Evolutionary conservation across 1,140 invertebrate species (phyloP), one percentile per base, ranked within the genome.

Genomic region (Dysdera silvatica): DNA sequence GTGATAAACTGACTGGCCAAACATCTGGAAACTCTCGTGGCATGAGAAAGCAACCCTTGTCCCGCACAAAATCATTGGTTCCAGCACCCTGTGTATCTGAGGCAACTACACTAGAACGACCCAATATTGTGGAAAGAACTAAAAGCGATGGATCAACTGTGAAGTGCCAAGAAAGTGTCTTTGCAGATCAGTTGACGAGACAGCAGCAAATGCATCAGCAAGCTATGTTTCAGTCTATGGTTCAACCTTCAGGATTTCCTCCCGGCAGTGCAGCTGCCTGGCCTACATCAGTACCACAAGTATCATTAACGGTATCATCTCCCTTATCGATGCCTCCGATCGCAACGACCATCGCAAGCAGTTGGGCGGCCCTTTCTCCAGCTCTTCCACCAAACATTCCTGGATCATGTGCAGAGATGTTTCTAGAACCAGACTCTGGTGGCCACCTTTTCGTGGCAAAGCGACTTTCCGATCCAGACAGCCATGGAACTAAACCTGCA

Each of bases 61-160:
- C 64, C 5, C 65, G 71, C 31, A 70, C 70, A 29, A 67, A 67
- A 53, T 71, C 71, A 20, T 61, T 67, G 20, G 67, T 68, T 28
- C 68, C 68, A 26, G 54, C 67, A 6, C 55, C 67, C 24, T 53
- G 61, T 43, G 57, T 47, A 57, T 66, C 51, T 49, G 69, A 68
- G 49, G 43, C 68, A 67, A 23, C 56, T n/a, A 32, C 31, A 81
- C 31, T 81, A 79, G 2, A 80, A 81, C 69, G 81, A 64, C 78
- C 81, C 47, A 48, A 45, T 1, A 6, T 31, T 23, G 51, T 61
- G 14, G 59, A 61, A 45, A 32, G 59, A 61, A 61, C 59, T 35
- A 61, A 61, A 61, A 61, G 59, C 47, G 59, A 61, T 3, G 40
- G 59, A 1, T 53, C 49, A 29, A 14, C 59, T 43, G 26, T 20